Base-by-base conservation (phyloP, 2,113 vertebrate genomes). In the Odocoileus hemionus region DNA sequence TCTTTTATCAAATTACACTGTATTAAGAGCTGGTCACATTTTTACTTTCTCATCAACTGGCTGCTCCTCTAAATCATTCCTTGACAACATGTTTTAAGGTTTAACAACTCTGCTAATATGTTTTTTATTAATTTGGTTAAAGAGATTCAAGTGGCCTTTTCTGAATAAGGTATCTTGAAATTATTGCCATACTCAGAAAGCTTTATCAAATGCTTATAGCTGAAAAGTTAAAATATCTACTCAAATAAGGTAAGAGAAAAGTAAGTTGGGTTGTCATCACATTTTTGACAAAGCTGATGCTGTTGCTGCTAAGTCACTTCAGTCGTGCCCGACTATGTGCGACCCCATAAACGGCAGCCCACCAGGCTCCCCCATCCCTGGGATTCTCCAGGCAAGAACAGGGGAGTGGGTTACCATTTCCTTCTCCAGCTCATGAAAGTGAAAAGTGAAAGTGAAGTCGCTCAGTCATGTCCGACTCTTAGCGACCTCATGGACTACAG, bases 11-110 rank as follows among this genome's bases (percentile, higher is more conserved):
- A 92, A 93, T 50, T 87, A 50, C 52, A 90, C 36, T 93, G 39
- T 89, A 82, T 94, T 80, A 89, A 91, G 74, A 95, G 47, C n/a
- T 78, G n/a, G 33, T 94, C 64, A 94, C 11, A 85, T 96, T 80
- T 97, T 95, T 86, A 88, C 96, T 98, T 98, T 98, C 57, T 70
- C 58, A 95, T 83, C 50, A 43, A 86, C 95, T 98, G 64, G 61
- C 26, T 96, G 26, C 39, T 97, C 47, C 57, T 97, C 43, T 39
- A 33, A 95, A 96, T 86, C 28, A 94, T 39, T 97, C 61, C 64
- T 43, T 74, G 15, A 50, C 52, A 82, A 74, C 13, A 92, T 15
- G 25, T 87, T 96, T 97, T 96, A 90, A 50, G 64, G 28, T 79
- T 87, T 97, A 96, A 82, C 86, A 98, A 84, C 83, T 97, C 25